Percentiles rank a stretch among this genome's conserved stretches.
These are phyloP conservation scores for Aegotheles bennettii DNA, from an alignment of 2,113 vertebrate species.

Conservation along the genomic window DNA sequence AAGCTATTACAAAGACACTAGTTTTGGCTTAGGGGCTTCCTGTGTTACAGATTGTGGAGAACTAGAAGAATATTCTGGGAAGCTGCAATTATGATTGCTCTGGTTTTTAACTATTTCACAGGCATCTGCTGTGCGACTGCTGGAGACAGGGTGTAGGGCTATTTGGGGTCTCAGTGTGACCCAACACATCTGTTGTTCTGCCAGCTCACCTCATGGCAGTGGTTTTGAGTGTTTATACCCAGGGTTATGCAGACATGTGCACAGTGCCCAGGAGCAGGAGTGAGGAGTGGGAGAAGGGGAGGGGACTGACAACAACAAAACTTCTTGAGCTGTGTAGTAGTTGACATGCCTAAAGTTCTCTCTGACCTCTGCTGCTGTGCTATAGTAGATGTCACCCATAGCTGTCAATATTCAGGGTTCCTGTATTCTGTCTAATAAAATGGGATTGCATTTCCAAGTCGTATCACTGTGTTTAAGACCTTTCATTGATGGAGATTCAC, in stretches of 20 bases:
- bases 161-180: neutral
- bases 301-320: neutral
- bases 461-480: neutral
- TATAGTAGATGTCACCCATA: neutral
- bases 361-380: neutral
- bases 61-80: neutral
- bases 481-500: neutral
- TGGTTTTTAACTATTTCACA: neutral
- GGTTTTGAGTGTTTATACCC: neutral
- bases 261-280: neutral
- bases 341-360: neutral
- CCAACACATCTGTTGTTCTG: neutral
- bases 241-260: neutral
- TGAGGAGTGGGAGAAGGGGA: neutral
- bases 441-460: neutral
- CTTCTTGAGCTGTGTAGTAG: neutral
- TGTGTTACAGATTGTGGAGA: neutral
- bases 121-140: neutral
- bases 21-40: neutral
- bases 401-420: neutral
- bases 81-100: neutral
- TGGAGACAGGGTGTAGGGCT: neutral
- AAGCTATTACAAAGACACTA: neutral
- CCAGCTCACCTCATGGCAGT: neutral
- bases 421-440: neutral